Conservation (phyloP, 2,113 vertebrate species). For the Trachemys scripta region DNA sequence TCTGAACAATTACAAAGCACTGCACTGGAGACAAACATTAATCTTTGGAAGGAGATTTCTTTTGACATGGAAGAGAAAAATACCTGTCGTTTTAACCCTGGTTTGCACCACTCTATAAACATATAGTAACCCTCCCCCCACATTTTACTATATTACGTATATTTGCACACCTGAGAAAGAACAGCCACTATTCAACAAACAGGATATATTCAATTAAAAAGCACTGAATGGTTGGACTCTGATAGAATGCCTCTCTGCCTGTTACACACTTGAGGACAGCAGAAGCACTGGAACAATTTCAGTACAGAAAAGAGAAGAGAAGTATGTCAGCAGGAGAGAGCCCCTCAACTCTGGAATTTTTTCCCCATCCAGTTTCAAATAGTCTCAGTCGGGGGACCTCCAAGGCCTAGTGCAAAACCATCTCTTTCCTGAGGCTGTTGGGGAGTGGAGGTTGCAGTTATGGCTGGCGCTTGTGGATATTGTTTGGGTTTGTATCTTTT, state of each 20-base stretch:
- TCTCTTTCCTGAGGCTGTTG: background rate
- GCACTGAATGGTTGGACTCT: background rate
- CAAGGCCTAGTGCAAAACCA: background rate
- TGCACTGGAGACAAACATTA: fast-evolving
- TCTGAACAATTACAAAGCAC: background rate
- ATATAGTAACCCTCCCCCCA: fast-evolving
- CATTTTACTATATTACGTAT: fast-evolving
- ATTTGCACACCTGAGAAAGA: background rate
- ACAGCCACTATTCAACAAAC: fast-evolving
- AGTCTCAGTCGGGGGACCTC: background rate
- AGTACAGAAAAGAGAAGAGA: background rate
- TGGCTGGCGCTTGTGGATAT: fast-evolving
- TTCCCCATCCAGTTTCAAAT: background rate
- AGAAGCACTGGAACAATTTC: background rate
- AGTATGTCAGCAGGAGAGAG: background rate
- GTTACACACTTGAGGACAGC: fast-evolving
- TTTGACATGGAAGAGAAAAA: background rate
- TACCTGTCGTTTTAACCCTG: background rate
- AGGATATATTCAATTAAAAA: background rate
- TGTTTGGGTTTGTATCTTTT: background rate
- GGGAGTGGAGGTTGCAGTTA: background rate
- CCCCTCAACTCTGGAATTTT: background rate
- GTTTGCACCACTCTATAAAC: background rate
- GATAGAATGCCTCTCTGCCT: fast-evolving
- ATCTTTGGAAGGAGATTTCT: fast-evolving